Percentiles rank a stretch among this genome's conserved stretches.
These are phyloP conservation scores for Cordilura impudica DNA, from an alignment of 2,888 invertebrate genomes.

Conservation along the genomic window DNA sequence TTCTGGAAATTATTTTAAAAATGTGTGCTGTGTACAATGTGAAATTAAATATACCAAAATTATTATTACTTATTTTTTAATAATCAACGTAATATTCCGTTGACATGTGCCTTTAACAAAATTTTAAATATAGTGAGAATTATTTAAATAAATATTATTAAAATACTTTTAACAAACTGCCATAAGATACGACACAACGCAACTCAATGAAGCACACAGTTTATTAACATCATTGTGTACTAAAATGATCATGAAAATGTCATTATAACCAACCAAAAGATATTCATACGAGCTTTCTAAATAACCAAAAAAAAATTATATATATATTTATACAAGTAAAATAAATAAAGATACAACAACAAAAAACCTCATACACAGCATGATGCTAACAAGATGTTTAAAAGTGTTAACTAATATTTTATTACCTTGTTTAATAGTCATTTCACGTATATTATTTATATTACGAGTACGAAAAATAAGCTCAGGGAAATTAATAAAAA, in stretches of 20 bases:
- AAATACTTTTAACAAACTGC: background rate
- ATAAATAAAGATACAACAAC: constrained; percentile 10
- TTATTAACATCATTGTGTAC: constrained; percentile 25
- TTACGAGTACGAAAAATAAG: no score
- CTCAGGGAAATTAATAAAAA: background rate
- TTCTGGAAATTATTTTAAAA: background rate
- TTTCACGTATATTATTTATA: constrained; percentile 40
- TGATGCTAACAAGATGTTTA: constrained; percentile 73
- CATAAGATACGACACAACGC: constrained; percentile 3
- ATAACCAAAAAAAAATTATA: background rate
- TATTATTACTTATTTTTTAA: background rate
- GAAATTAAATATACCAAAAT: background rate
- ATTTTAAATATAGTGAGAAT: constrained; percentile 36
- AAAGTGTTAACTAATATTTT: constrained; percentile 75
- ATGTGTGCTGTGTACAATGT: background rate
- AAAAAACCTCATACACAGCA: constrained; percentile 47
- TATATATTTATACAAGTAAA: background rate
- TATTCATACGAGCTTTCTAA: constrained; percentile 28
- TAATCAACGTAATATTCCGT: constrained; percentile 21
- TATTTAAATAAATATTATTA: constrained; percentile 50
- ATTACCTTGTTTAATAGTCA: constrained; percentile 70
- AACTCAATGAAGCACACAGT: no score
- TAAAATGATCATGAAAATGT: constrained; percentile 47
- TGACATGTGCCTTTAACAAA: constrained; percentile 45
- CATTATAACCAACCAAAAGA: constrained; percentile 25